Base-by-base conservation (phyloP, 2,888 invertebrate species). In the Cecidostiba fungosa region DNA sequence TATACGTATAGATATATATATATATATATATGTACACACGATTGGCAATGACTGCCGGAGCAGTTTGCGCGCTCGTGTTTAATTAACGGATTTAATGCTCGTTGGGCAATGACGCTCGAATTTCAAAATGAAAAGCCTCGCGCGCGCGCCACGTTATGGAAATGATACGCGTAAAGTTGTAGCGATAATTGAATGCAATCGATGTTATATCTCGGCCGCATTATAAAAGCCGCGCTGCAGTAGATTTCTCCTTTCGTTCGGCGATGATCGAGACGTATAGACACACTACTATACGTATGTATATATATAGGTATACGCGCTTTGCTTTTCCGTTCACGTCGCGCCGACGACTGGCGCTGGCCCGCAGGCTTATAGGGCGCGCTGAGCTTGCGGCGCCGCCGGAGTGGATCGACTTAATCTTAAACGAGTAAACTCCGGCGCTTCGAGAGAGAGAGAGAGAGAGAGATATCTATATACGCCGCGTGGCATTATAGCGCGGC, bases 351-450 rank as follows among this genome's bases (percentile, higher is more conserved):
- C 23, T 59, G 54, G 66, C 54, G 54, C 16, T 16, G 26, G 66
- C 26, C 66, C 29, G 54, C 19, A 62, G 62, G 84, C 79, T 84
- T 74, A 78, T 50, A 66, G 66, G 26, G 19, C 54, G 62, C 78
- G 72, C 69, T 84, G 78, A 84, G 78, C 84, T 32, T 72, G 59
- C 43, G n/a, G 50, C 78, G 23, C 50, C 73, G 26, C 39, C 78
- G 36, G 36, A 84, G 77, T 78, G 66, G 78, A 78, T 84, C 59
- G 78, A 23, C 62, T 72, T 83, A 59, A 83, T 83, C 77, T 77
- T 73, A 62, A 73, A 84, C 54, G 77, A 78, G 79, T 50, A 84
- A 84, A 84, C 62, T 73, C 47, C 26, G 73, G 6, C 29, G 26
- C 8, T 59, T 8, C n/a, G 8, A 59, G 50, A 19, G 3, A 16